These are phyloP conservation scores for Engraulis encrasicolus DNA, from an alignment of 2,113 vertebrate species.

Conservation along the genomic window DNA sequence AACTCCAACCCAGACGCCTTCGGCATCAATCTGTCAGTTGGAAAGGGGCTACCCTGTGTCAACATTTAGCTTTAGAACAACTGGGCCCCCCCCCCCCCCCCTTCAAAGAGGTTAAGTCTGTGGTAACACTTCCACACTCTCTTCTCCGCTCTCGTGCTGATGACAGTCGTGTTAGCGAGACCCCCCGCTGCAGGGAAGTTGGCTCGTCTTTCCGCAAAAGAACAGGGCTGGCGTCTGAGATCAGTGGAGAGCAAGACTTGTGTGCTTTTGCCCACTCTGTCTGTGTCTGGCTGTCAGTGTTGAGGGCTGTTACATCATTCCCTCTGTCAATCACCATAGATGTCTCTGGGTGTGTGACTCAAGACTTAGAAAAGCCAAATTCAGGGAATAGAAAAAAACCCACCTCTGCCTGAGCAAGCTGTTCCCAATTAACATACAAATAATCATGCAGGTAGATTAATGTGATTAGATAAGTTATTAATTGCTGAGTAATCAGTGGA, in stretches of 20 bases:
- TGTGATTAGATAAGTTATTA: too few species aligned
- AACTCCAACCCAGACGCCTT: not conserved
- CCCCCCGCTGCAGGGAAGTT: not conserved
- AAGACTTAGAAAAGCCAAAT: too few species aligned
- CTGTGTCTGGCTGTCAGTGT: too few species aligned
- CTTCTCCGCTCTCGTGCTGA: not conserved
- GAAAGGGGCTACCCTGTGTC: constrained; percentile 1
- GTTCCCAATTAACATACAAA: too few species aligned
- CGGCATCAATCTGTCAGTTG: constrained; percentile 32
- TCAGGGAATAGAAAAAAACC: too few species aligned
- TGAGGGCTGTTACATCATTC: too few species aligned
- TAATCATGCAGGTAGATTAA: too few species aligned
- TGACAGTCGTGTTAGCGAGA: not conserved
- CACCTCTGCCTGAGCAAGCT: too few species aligned
- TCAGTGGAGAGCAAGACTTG: not conserved
- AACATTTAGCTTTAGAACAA: not conserved
- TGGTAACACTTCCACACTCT: constrained; percentile 4
- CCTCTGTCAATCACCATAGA: too few species aligned
- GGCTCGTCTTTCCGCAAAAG: not conserved
- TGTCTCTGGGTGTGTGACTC: too few species aligned
- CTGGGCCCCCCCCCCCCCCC: not conserved
- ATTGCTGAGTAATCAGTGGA: too few species aligned
- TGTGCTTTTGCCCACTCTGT: too few species aligned
- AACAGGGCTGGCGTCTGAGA: not conserved
- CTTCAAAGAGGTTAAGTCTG: constrained; percentile 29